A percentile compares a stretch with the other conserved stretches of the same genome.
These are phyloP conservation scores for Rhizoglyphus robini DNA, from an alignment of 1,140 invertebrate genomes.

Conservation along the genomic window DNA sequence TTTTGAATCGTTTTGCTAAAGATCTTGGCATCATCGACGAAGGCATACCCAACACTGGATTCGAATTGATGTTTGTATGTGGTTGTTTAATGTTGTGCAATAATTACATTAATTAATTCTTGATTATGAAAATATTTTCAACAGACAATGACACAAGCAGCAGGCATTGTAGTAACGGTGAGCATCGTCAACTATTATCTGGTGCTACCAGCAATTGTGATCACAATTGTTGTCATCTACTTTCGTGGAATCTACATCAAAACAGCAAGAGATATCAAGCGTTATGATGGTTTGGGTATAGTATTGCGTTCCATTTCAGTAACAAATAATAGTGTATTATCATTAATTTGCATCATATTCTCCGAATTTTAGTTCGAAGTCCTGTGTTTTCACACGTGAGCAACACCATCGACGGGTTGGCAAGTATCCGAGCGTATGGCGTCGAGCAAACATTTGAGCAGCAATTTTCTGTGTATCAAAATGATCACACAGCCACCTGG, in stretches of 20 bases:
- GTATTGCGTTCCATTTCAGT: too few species aligned
- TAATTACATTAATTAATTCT: too few species aligned
- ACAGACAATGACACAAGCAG: neutral
- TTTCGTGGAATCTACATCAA: conserved; percentile 57
- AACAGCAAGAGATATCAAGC: conserved; percentile 70
- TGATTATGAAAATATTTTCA: too few species aligned
- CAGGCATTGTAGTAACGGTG: conserved; percentile 17
- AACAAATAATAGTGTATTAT: too few species aligned
- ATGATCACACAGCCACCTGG: conserved; percentile 19
- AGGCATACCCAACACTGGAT: conserved; percentile 58
- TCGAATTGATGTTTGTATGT: conserved; percentile 46
- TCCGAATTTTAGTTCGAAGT: too few species aligned
- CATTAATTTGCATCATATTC: too few species aligned
- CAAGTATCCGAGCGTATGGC: conserved; percentile 37
- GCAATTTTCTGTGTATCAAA: conserved; percentile 37
- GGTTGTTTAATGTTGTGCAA: too few species aligned
- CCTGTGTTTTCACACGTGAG: too few species aligned
- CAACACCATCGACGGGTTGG: conserved; percentile 36
- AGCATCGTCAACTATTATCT: conserved; percentile 34
- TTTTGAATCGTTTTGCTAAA: conserved; percentile 28
- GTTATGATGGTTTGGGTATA: conserved; percentile 67
- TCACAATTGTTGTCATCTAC: conserved; percentile 42
- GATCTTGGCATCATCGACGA: too few species aligned
- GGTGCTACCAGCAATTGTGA: conserved; percentile 49
- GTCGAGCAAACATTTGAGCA: conserved; percentile 47